Conservation (phyloP, 2,113 vertebrate genomes). For the Todiramphus chloris region DNA sequence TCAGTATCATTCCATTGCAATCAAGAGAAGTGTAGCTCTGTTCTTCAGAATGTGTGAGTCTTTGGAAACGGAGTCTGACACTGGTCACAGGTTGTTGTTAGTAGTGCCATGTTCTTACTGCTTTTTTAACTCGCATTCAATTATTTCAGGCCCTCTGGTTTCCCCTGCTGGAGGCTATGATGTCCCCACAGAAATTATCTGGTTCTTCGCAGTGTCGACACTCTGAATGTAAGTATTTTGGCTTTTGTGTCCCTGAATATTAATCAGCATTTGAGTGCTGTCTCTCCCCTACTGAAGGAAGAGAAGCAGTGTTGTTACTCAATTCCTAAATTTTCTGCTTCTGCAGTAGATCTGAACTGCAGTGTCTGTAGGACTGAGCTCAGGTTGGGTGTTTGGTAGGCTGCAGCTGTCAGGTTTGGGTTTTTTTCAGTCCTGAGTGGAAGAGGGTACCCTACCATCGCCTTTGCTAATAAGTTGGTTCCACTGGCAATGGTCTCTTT, state of each 20-base stretch:
- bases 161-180: conserved; percentile 92
- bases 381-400: neutral
- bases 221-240: conserved; percentile 79
- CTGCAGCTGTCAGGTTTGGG: neutral
- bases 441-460: neutral
- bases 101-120: neutral
- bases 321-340: neutral
- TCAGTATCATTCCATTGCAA: neutral
- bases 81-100: neutral
- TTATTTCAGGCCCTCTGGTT: conserved; percentile 90
- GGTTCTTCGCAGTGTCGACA: conserved; percentile 69
- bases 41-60: neutral
- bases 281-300: neutral
- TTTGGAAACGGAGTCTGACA: neutral
- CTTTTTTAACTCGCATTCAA: neutral
- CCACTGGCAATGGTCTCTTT: neutral
- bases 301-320: neutral
- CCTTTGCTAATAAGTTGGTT: neutral
- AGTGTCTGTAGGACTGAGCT: neutral
- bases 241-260: neutral
- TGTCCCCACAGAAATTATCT: conserved; percentile 90
- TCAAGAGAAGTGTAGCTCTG: neutral
- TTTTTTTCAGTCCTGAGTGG: neutral
- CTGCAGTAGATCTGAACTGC: neutral
- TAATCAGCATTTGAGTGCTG: neutral